Base-by-base conservation (phyloP, 2,113 vertebrate genomes). In the Archocentrus centrarchus region DNA sequence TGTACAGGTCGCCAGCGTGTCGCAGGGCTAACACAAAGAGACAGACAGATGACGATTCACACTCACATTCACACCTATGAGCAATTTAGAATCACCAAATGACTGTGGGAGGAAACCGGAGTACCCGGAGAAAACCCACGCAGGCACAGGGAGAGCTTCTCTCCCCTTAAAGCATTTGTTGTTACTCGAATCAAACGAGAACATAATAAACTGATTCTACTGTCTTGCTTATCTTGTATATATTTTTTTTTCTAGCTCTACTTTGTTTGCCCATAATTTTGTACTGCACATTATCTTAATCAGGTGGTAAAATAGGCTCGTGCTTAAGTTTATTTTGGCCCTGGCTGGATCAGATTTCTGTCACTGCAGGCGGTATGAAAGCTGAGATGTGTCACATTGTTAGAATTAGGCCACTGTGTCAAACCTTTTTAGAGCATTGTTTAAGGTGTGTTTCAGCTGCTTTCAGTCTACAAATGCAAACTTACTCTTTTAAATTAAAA, bases 181-280 rank as follows among this genome's bases (percentile, higher is more conserved):
- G 85, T 66, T 59, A 70, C 60, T 90, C 35, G 50, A 83, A 87
- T 85, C 84, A 86, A 61, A 61, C 60, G 47, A 73, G 76, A 44
- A 1, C 44, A 57, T 63, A 63, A 82, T 81, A 24, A 88, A 75
- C 88, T 41, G 27, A 75, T 76, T 77, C 73, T 37, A 59, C 61
- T 58, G 24, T 58, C 61, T 75, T 75, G 15, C 32, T 84, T 59
- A 80, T 83, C 77, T 75, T 11, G 50, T 5, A 80, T 35, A 24
- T 24, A n/a, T 61, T 50, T 5, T 76, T 87, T 75, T 44, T 68
- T 53, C 10, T 8, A 30, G 37, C 13, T 77, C 37, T 37, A n/a
- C 17, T 73, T 11, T 68, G 32, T 20, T 47, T 15, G 24, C 30
- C 13, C 17, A 20, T 63, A 1, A 50, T 73, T 64, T 81, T 79